Evolutionary conservation across 1,140 invertebrate species (phyloP).

Genomic region (Heliconius melpomene): DNA sequence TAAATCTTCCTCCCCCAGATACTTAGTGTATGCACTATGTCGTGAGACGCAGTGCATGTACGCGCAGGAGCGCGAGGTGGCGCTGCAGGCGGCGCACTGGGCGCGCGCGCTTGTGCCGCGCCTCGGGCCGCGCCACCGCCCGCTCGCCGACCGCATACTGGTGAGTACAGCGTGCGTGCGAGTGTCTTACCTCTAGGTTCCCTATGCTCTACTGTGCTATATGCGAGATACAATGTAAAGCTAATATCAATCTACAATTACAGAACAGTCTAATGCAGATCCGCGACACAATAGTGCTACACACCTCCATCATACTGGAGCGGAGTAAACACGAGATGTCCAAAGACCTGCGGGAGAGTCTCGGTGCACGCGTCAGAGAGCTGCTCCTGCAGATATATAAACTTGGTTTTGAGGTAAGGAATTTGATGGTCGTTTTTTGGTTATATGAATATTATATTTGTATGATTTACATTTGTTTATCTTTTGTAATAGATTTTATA

Average conservation of each 20-base stretch:
- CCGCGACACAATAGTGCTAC: constrained; percentile 58
- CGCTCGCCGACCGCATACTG: constrained; percentile 44
- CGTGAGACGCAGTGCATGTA: constrained; percentile 90
- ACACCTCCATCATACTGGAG: constrained; percentile 58
- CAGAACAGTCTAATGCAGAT: constrained; percentile 65
- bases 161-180: constrained; percentile 37
- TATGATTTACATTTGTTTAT: no score
- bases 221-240: no score
- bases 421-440: no score
- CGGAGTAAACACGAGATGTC: constrained; percentile 51
- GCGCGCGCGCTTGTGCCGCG: constrained; percentile 85
- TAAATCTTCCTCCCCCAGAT: constrained; percentile 48
- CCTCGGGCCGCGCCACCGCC: constrained; percentile 48
- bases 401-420: constrained; percentile 91
- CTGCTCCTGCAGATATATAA: constrained; percentile 93
- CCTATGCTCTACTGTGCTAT: no score
- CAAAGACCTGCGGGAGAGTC: constrained; percentile 64
- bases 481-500: no score
- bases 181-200: no score
- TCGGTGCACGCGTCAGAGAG: constrained; percentile 85
- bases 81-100: constrained; percentile 90
- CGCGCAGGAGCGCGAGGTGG: constrained; percentile 88
- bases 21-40: constrained; percentile 86
- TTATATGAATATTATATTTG: no score
- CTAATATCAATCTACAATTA: not conserved